These are phyloP conservation scores for Aleiodes alternator DNA, from an alignment of 2,888 invertebrate genomes.

Conservation along the genomic window DNA sequence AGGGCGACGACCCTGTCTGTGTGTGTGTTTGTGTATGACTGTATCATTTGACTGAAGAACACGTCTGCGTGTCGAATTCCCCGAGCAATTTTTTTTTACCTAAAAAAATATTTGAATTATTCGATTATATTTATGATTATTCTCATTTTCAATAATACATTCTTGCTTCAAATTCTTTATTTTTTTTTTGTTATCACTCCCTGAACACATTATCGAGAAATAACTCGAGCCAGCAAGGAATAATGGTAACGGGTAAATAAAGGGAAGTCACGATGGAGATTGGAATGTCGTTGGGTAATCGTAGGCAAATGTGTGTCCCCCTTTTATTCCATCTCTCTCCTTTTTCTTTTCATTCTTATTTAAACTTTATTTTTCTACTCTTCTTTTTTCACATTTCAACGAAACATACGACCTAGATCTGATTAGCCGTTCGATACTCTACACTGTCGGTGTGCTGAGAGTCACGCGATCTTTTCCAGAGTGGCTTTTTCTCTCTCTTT, in stretches of 20 bases:
- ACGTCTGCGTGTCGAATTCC: constrained; percentile 2
- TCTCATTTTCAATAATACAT: too few relatives aligned
- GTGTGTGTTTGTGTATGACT: not conserved
- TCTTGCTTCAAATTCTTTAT: not conserved
- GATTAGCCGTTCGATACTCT: constrained; percentile 44
- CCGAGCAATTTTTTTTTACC: constrained; percentile 1
- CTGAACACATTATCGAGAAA: constrained; percentile 6
- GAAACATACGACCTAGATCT: constrained; percentile 43
- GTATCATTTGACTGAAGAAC: constrained; percentile 17
- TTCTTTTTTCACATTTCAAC: constrained; percentile 24
- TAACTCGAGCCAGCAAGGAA: not conserved
- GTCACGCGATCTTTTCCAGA: constrained; percentile 23
- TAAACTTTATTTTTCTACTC: constrained; percentile 3
- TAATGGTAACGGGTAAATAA: constrained; percentile 23
- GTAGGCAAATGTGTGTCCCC: constrained; percentile 31
- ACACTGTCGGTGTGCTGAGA: constrained; percentile 1
- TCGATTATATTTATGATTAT: not conserved
- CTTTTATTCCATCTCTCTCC: not conserved
- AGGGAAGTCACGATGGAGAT: constrained; percentile 27
- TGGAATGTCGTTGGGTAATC: constrained; percentile 32
- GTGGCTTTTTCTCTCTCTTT: not conserved
- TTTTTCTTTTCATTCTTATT: not conserved
- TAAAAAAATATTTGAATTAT: not conserved
- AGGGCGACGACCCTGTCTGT: constrained; percentile 38
- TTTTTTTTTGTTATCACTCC: not conserved